These are phyloP conservation scores for Semaprochilodus insignis DNA, from an alignment of 2,797 vertebrate genomes.

Conservation along the genomic window DNA sequence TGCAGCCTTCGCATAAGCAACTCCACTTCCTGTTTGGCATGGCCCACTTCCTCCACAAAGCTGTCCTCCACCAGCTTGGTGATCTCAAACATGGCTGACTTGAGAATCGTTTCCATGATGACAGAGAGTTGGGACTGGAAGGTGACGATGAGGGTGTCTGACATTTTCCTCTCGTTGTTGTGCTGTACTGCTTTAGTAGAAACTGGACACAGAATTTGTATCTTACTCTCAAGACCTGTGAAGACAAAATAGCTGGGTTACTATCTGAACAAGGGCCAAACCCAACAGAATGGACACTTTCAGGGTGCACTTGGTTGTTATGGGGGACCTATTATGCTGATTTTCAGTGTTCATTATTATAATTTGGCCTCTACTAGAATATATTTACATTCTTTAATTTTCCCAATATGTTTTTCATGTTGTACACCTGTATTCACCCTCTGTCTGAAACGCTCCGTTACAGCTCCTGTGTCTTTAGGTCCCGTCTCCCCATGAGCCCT, in stretches of 20 bases:
- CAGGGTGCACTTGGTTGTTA: too few species aligned
- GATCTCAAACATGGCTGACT: constrained; percentile 67
- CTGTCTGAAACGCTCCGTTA: too few species aligned
- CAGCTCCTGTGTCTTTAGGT: too few species aligned
- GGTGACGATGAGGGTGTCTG: constrained; percentile 59
- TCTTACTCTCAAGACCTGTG: neutral
- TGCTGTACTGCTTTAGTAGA: neutral
- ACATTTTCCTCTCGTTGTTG: constrained; percentile 52
- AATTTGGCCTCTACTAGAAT: too few species aligned
- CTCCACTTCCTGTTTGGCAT: constrained; percentile 61
- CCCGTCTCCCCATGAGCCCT: too few species aligned
- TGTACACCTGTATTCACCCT: too few species aligned
- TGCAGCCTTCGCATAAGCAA: constrained; percentile 58
- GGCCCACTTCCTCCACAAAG: constrained; percentile 63
- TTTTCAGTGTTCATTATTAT: too few species aligned
- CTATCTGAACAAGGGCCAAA: neutral
- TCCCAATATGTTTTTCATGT: too few species aligned
- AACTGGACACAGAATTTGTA: neutral
- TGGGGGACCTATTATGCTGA: too few species aligned
- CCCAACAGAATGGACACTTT: neutral
- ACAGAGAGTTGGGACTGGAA: constrained; percentile 67
- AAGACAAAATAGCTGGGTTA: neutral
- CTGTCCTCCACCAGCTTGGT: constrained; percentile 66
- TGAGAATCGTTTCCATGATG: constrained; percentile 67
- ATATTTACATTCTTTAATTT: too few species aligned